Evolutionary conservation across 2,888 invertebrate genomes (phyloP), one percentile per base, ranked within the genome.

Genomic region (Furcula furcula): DNA sequence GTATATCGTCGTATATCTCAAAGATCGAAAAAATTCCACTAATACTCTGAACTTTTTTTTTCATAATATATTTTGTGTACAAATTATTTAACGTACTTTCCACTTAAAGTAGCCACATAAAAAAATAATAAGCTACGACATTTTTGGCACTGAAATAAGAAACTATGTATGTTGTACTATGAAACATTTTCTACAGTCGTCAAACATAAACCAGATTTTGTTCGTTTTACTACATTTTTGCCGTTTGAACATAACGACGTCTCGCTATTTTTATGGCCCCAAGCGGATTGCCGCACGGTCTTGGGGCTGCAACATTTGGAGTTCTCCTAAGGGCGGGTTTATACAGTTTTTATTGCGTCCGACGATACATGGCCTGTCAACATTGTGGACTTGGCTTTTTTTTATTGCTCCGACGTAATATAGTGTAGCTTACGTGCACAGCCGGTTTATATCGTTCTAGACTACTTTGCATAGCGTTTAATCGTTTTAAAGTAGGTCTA

Each of bases 331-430:
- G 51, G 48, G 56, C 36, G 46, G 47, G 53, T 65, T 47, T 55
- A 62, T 59, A 61, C 49, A 16, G 33, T 56, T 61, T 71, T 71
- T 74, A 52, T 56, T 57, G 45, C 43, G 35, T 39, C 13, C 31
- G 41, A 46, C 61, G 57, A 56, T 54, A 61, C 55, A 49, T 31
- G 44, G 46, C 40, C 55, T 57, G 51, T 57, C 59, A n/a, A n/a
- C n/a, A 29, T 16, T 21, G 40, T 43, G 36, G 15, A 33, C 39
- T 23, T 30, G 36, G 12, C 39, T 51, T 57, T 59, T 51, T 57
- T 59, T 58, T 55, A 45, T 46, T 28, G 23, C n/a, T 29, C 15
- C 12, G 27, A 30, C 42, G 41, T 49, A 37, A 47, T 41, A 38
- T 54, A 40, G 43, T 35, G 28, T 46, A 55, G 47, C 40, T 56